Evolutionary conservation across 2,888 invertebrate species (phyloP).

Genomic region (Argynnis bischoffii): DNA sequence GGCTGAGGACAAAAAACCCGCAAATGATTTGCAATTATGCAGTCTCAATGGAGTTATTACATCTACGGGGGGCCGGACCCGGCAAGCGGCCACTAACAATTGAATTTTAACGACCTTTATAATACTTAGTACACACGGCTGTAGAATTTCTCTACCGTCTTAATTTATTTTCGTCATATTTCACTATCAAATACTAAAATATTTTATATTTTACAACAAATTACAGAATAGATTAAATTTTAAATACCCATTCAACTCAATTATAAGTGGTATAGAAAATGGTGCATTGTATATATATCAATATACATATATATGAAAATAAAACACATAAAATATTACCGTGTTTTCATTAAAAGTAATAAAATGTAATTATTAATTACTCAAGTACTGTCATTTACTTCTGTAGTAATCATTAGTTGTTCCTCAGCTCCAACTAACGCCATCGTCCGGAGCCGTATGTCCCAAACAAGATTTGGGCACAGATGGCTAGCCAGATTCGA

Average conservation of each 20-base stretch:
- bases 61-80: slow-evolving; percentile 64
- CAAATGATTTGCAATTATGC: slow-evolving; percentile 82
- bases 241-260: too few species aligned
- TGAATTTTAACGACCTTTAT: slow-evolving; percentile 79
- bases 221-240: too few species aligned
- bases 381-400: too few species aligned
- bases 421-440: neutral
- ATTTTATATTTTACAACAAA: too few species aligned
- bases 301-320: too few species aligned
- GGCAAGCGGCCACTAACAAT: slow-evolving; percentile 72
- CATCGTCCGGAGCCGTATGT: slow-evolving; percentile 50
- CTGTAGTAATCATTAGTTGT: neutral
- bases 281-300: too few species aligned
- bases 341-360: too few species aligned
- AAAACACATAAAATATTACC: too few species aligned
- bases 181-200: neutral
- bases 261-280: too few species aligned
- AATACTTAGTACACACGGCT: slow-evolving; percentile 59
- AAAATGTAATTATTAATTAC: too few species aligned
- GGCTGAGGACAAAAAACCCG: slow-evolving; percentile 62
- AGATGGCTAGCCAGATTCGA: slow-evolving; percentile 74
- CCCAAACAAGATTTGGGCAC: slow-evolving; percentile 62
- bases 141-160: slow-evolving; percentile 26
- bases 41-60: slow-evolving; percentile 79
- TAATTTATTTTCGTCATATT: neutral